Percentiles rank a stretch among this genome's conserved stretches.
phyloP scores from a whole-genome alignment of 2,113 vertebrate species.

The Nannospalax galili region DNA sequence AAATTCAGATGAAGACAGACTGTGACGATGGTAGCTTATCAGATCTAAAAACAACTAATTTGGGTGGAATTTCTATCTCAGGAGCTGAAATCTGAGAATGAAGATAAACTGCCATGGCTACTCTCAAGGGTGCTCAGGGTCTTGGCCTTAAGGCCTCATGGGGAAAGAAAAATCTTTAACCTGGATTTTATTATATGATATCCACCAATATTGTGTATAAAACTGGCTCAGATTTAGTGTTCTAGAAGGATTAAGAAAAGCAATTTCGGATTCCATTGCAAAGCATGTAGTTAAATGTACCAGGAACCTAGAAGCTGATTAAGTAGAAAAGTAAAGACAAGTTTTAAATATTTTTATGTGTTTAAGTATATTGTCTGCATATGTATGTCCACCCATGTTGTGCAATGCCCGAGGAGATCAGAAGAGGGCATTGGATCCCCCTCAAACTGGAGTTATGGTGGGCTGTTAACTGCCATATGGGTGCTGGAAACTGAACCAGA shows the following conservation, averaged over 20 bases:
- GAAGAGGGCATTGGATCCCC: too few species aligned
- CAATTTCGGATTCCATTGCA: not conserved
- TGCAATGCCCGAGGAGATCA: too few species aligned
- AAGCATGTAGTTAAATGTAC: not conserved
- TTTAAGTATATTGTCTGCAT: too few species aligned
- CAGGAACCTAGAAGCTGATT: not conserved
- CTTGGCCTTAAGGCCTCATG: not conserved
- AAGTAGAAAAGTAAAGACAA: not conserved
- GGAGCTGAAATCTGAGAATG: not conserved
- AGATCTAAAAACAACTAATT: slow-evolving; percentile 33
- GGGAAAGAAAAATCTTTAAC: slow-evolving; percentile 17
- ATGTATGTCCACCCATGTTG: too few species aligned
- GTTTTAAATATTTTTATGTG: too few species aligned
- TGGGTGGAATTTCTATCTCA: not conserved
- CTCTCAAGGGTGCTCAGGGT: not conserved
- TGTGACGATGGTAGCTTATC: not conserved
- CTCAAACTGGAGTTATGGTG: too few species aligned
- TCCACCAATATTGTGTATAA: not conserved
- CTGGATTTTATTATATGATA: slow-evolving; percentile 13
- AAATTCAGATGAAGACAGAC: not conserved
- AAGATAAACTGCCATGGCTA: not conserved
- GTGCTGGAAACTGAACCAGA: too few species aligned
- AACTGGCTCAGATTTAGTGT: slow-evolving; percentile 8
- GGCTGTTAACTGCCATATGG: too few species aligned
- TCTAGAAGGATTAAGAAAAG: slow-evolving; percentile 5